These are phyloP conservation scores for Cryptus viduatorius DNA, from an alignment of 2,888 invertebrate genomes.

Conservation along the genomic window DNA sequence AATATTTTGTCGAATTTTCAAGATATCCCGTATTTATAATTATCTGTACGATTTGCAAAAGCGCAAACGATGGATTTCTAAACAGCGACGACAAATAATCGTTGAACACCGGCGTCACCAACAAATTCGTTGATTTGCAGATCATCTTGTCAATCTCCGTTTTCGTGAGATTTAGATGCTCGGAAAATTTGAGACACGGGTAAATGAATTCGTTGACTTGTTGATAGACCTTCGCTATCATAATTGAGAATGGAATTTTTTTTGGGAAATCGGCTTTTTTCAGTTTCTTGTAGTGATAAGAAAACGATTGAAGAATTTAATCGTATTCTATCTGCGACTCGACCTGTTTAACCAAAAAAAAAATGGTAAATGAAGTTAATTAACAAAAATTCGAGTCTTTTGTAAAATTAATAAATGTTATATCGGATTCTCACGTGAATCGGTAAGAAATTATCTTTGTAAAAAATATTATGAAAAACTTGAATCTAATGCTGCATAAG, in stretches of 20 bases:
- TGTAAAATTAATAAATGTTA: slow-evolving; percentile 12
- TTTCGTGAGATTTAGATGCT: slow-evolving; percentile 92
- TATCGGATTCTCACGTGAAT: slow-evolving; percentile 88
- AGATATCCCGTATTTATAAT: slow-evolving; percentile 99
- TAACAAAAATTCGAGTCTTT: background rate
- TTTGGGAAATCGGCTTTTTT: slow-evolving; percentile 89
- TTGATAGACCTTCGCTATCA: slow-evolving; percentile 98
- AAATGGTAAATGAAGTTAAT: slow-evolving; percentile 14
- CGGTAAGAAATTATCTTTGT: slow-evolving; percentile 96
- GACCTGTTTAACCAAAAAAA: slow-evolving; percentile 85
- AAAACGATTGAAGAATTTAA: slow-evolving; percentile 94
- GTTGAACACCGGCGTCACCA: slow-evolving; percentile 96
- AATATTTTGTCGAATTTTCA: slow-evolving; percentile 96
- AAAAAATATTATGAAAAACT: slow-evolving; percentile 96
- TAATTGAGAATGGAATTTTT: slow-evolving; percentile 96
- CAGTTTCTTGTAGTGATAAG: slow-evolving; percentile 93
- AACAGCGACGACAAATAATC: slow-evolving; percentile 97
- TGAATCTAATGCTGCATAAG: slow-evolving; percentile 98
- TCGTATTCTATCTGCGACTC: slow-evolving; percentile 93
- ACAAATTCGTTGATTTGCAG: slow-evolving; percentile 93
- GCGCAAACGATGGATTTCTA: slow-evolving; percentile 93
- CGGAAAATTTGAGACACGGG: slow-evolving; percentile 97
- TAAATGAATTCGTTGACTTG: slow-evolving; percentile 99
- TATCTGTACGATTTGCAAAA: slow-evolving; percentile 95
- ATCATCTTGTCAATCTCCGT: slow-evolving; percentile 95